Percentiles rank a stretch among this genome's conserved stretches.
Evolutionary conservation across 2,113 vertebrate species (phyloP).

Genomic region (Monopterus albus): DNA sequence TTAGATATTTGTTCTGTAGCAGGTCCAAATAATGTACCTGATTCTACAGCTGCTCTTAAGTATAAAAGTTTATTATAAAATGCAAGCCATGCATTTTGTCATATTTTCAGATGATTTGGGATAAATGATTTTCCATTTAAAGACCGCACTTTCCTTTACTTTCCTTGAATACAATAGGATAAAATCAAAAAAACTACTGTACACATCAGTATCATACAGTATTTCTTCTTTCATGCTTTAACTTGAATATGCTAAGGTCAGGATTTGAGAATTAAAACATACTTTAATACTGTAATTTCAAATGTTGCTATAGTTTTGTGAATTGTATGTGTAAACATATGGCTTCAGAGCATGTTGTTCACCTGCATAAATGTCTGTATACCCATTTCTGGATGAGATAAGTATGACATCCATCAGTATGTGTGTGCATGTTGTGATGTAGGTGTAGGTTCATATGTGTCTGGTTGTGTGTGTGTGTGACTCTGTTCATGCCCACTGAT

Average conservation of each 20-base stretch:
- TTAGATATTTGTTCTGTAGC: no score
- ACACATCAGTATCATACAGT: no score
- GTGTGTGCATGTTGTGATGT: slow-evolving; percentile 28
- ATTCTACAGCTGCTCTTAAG: neutral
- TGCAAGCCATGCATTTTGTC: neutral
- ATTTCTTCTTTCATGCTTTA: no score
- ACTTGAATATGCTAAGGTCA: no score
- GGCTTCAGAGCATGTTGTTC: slow-evolving; percentile 2
- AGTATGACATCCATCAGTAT: slow-evolving; percentile 51
- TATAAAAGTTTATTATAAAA: neutral
- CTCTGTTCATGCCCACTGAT: slow-evolving; percentile 60
- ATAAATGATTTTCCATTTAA: no score
- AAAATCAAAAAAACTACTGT: no score
- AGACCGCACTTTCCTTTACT: no score
- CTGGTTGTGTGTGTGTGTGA: slow-evolving; percentile 13
- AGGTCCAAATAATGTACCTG: no score
- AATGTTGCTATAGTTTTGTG: no score
- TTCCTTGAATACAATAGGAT: no score
- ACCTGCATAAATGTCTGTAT: slow-evolving; percentile 12
- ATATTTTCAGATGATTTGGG: neutral
- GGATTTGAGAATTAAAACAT: no score
- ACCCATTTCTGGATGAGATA: slow-evolving; percentile 16
- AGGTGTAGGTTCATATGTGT: slow-evolving; percentile 13
- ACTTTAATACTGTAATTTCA: no score
- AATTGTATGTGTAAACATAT: neutral